Evolutionary conservation across 2,888 invertebrate species (phyloP), one percentile per base, ranked within the genome.

Genomic region (Cryptus armator): DNA sequence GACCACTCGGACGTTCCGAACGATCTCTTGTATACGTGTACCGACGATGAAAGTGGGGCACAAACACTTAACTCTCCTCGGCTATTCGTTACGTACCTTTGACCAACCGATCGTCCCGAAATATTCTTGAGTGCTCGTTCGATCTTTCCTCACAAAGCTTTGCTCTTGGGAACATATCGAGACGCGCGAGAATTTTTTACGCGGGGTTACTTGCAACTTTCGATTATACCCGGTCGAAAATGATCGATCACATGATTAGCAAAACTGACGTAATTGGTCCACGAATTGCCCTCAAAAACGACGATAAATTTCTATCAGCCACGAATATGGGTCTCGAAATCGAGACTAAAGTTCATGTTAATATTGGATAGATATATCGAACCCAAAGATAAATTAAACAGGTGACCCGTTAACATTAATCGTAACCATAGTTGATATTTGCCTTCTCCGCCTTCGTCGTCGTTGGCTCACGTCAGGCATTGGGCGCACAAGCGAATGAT

Each of bases 21-120:
- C 64, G 64, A 53, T 66, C 9, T 44, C 19, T 12, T 70, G 48
- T 37, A 62, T 44, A 32, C 12, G 19, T 29, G 44, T 64, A 19
- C 7, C 62, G 74, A 79, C 51, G 53, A 70, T 62, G 32, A 70
- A 84, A 87, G 64, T 84, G 76, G 87, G 86, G 84, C 84, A 82
- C 77, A 64, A 72, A 80, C 53, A 56, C 62, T 59, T 68, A 74
- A 62, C 51, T 51, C 74, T 19, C 59, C 70, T 24, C 46, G 37
- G 59, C 71, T 74, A 12, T 66, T 76, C 48, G 72, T 48, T 62
- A 66, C 67, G 44, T 32, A n/a, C 14, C 53, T 43, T 56, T 48
- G 59, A 77, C 51, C 67, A 43, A 80, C 29, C 43, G 48, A 48
- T 32, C 44, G 48, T 64, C 32, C 46, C 71, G 24, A 62, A 80